Evolutionary conservation across 2,113 vertebrate species (phyloP), one percentile per base, ranked within the genome.

Genomic region (Amazona guildingii): DNA sequence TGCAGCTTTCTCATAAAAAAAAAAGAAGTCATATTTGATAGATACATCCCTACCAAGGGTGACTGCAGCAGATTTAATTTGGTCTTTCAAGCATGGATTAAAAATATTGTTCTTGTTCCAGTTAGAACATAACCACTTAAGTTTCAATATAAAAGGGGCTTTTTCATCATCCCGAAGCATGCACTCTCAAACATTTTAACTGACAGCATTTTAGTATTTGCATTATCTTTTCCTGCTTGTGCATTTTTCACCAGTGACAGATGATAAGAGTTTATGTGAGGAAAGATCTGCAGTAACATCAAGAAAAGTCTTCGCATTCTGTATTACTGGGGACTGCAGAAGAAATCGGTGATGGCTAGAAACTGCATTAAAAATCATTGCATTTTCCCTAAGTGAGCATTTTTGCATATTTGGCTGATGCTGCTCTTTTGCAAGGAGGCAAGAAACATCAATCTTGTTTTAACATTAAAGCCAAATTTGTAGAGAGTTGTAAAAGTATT

Each of bases 31-130:
- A 4, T 43, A 83, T 82, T 88, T 97, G 97, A 97, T 97, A 87
- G 81, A 97, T 72, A 76, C 61, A 86, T 44, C 72, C 76, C 23
- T 92, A 86, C 67, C 93, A 85, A 94, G 92, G 91, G 16, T 91
- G 81, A 61, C 91, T 69, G 62, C 70, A 59, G 72, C 94, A 94
- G 96, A 93, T 97, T 95, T 96, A 97, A 98, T 97, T 97, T 97
- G 95, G 93, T 97, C 92, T 97, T 97, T 96, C 95, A 91, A 76
- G 86, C 84, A 70, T 2, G 24, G 96, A 96, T 98, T 98, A 97
- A 97, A 96, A 96, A 96, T 97, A 95, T 75, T 97, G 95, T 94
- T 97, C 96, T 91, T 76, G 39, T 88, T 96, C 82, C 92, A 89
- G 90, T 93, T 97, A 93, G 95, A 94, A 92, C 62, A 92, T 82